phyloP scores from a whole-genome alignment of 2,888 invertebrate genomes.

The Ernsta delagoae region DNA sequence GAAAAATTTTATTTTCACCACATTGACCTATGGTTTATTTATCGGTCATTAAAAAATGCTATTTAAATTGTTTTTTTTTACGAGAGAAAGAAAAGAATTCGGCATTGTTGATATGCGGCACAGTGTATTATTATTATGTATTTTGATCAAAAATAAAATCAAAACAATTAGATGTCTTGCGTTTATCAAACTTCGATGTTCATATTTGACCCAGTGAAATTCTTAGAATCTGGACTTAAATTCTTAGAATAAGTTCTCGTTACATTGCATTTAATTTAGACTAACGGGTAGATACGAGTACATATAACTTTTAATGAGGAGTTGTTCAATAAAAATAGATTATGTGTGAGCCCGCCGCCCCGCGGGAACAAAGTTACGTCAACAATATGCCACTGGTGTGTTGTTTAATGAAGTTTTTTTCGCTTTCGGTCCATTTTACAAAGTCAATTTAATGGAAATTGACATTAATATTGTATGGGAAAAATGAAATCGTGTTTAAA shows the following conservation, averaged over 20 bases:
- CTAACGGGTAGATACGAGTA: background rate
- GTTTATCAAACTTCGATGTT: background rate
- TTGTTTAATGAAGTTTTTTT: background rate
- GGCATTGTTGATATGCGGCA: too few species aligned
- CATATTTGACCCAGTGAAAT: background rate
- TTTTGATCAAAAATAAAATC: background rate
- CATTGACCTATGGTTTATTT: background rate
- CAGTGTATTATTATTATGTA: too few species aligned
- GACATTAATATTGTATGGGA: background rate
- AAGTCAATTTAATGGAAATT: constrained; percentile 5
- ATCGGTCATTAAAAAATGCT: too few species aligned
- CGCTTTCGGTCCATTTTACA: background rate
- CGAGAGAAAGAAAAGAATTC: too few species aligned
- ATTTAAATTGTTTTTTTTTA: too few species aligned
- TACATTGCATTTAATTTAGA: background rate
- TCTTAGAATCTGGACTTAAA: background rate
- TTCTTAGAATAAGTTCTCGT: background rate
- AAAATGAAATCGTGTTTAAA: background rate
- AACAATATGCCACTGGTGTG: background rate
- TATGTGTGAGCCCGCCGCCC: background rate
- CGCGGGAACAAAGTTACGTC: background rate
- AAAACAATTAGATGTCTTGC: too few species aligned
- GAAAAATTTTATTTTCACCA: background rate
- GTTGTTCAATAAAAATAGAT: background rate
- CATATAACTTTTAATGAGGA: background rate